A percentile compares a stretch with the other conserved stretches of the same genome.
Conservation (phyloP, 2,797 vertebrate species). For the Clamator glandarius region DNA sequence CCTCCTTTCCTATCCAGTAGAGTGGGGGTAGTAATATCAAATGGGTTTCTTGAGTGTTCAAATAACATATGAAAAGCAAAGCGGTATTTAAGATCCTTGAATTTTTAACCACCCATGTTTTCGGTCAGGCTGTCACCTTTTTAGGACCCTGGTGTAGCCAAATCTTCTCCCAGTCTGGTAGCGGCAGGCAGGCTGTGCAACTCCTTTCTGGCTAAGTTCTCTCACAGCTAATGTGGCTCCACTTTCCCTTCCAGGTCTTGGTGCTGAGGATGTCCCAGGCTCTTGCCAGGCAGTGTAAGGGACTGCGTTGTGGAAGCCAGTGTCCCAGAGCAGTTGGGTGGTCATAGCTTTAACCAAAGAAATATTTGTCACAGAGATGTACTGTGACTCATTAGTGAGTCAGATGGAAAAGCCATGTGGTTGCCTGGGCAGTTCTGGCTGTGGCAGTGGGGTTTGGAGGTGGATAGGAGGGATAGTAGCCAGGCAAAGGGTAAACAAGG, state of each 20-base stretch:
- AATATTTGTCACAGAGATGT: not conserved
- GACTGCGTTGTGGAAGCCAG: not conserved
- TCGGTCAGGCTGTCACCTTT: not conserved
- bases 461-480: not conserved
- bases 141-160: not conserved
- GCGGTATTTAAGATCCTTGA: not conserved
- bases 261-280: not conserved
- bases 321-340: not conserved
- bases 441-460: not conserved
- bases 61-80: not conserved
- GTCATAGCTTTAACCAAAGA: not conserved
- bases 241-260: not conserved
- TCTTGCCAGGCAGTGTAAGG: not conserved
- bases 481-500: not conserved
- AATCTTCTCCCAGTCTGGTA: not conserved
- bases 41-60: not conserved
- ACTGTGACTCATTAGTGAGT: slow-evolving; percentile 5
- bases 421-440: not conserved
- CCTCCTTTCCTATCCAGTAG: not conserved
- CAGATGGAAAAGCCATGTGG: not conserved
- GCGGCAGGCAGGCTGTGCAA: not conserved
- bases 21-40: not conserved
- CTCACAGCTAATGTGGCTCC: not conserved
- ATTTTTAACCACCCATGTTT: not conserved
- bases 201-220: not conserved